Evolutionary conservation across 30 jellyfish, hydroid and myxozoan species (phyloP).

Genomic region (Turritopsis rubra): DNA sequence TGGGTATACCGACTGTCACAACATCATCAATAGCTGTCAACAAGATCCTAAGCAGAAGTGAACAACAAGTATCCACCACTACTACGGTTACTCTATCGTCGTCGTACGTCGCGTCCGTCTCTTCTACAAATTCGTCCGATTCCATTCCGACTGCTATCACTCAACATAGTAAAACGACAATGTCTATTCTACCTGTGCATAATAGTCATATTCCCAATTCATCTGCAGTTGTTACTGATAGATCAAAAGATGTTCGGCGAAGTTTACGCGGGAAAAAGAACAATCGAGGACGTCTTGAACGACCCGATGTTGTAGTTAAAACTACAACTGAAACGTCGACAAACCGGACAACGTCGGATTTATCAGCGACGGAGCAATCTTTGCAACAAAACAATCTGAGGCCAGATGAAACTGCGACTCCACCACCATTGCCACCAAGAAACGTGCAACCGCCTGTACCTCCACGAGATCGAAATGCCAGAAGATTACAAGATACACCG

Average conservation of each 20-base stretch:
- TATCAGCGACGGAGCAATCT: not conserved
- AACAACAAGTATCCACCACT: not conserved
- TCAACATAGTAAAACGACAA: not conserved
- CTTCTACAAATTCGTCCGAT: constrained; percentile 4
- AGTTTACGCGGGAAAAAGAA: constrained; percentile 24
- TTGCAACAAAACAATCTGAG: not conserved
- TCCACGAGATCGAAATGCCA: constrained; percentile 20
- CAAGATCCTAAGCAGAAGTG: not conserved
- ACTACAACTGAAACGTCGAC: not conserved
- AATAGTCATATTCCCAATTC: not conserved
- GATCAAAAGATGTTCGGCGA: constrained; percentile 28
- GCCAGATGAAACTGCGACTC: constrained; percentile 1
- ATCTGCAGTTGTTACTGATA: constrained; percentile 1
- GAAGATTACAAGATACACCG: not conserved
- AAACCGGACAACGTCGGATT: not conserved
- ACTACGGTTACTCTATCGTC: not conserved
- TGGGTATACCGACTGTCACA: not conserved
- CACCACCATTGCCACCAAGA: constrained; percentile 43
- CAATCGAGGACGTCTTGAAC: not conserved
- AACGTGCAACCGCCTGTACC: constrained; percentile 11
- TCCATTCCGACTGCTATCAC: constrained; percentile 2
- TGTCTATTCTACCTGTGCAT: not conserved
- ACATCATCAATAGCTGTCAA: not conserved
- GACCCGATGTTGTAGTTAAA: not conserved
- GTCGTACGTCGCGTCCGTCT: not conserved